Conservation (phyloP, 1,140 invertebrate genomes). For the Sminthurinus signatus region DNA sequence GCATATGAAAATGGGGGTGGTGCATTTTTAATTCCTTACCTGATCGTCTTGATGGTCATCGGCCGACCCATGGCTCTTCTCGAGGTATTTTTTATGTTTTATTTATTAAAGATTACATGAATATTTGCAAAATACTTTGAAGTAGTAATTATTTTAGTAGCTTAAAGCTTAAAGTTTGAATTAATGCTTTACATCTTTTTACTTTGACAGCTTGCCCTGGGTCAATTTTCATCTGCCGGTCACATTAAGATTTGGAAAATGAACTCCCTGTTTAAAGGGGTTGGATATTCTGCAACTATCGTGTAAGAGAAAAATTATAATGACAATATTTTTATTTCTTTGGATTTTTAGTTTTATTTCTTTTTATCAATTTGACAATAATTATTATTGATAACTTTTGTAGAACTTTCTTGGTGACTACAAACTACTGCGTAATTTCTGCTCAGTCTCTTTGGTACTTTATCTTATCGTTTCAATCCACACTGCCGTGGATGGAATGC, state of each 20-base stretch:
- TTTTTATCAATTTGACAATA: conserved; percentile 47
- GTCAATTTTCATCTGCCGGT: not conserved
- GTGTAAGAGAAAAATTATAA: not conserved
- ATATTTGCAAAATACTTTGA: conserved; percentile 46
- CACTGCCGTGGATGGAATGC: conserved; percentile 45
- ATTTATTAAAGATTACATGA: conserved; percentile 46
- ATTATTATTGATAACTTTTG: conserved; percentile 43
- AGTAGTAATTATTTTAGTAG: no score
- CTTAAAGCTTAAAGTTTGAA: conserved; percentile 46
- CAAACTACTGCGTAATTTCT: conserved; percentile 41
- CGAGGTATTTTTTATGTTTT: conserved; percentile 51
- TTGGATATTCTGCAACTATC: not conserved
- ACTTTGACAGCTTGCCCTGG: not conserved
- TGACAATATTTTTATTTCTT: not conserved
- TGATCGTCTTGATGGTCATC: conserved; percentile 25
- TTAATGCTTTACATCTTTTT: not conserved
- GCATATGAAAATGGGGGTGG: conserved; percentile 49
- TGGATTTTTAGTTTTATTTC: no score
- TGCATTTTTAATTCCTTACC: conserved; percentile 43
- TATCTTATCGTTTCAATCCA: conserved; percentile 42
- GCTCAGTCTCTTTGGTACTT: conserved; percentile 45
- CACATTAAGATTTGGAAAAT: not conserved
- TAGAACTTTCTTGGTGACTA: conserved; percentile 19
- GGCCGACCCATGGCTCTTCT: conserved; percentile 29
- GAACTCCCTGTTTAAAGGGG: not conserved